A percentile compares a stretch with the other conserved stretches of the same genome.
Conservation (phyloP, 2,113 vertebrate species). For the Myocastor coypus region DNA sequence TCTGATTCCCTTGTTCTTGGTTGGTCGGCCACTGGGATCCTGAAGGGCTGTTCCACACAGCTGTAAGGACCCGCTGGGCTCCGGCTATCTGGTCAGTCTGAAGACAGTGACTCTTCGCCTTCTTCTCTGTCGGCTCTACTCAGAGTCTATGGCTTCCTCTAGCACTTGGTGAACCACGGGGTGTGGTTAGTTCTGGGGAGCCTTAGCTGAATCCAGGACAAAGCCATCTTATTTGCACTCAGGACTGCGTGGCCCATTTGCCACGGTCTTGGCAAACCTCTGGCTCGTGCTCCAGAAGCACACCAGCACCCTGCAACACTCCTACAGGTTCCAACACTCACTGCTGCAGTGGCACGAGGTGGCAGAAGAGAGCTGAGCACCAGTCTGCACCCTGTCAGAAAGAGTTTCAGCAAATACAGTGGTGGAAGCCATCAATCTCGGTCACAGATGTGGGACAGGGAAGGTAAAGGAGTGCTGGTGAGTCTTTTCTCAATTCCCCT, state of each 20-base stretch:
- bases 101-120: too few species aligned
- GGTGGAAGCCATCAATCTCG: neutral
- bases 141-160: too few species aligned
- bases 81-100: neutral
- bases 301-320: neutral
- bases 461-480: neutral
- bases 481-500: too few species aligned
- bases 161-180: neutral
- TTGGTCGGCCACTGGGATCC: neutral
- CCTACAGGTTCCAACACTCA: neutral
- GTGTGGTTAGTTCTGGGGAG: fast-evolving
- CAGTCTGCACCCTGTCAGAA: neutral
- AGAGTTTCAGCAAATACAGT: neutral
- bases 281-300: neutral
- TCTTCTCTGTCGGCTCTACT: neutral
- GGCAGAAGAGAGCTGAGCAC: neutral
- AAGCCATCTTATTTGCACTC: neutral
- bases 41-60: neutral
- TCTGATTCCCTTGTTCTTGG: fast-evolving
- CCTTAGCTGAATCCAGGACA: neutral
- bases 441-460: neutral
- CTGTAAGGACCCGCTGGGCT: fast-evolving
- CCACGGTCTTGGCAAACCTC: fast-evolving
- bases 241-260: fast-evolving
- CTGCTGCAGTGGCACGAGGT: neutral